phyloP scores from a whole-genome alignment of 2,888 invertebrate species.

The Drosophila yooni region DNA sequence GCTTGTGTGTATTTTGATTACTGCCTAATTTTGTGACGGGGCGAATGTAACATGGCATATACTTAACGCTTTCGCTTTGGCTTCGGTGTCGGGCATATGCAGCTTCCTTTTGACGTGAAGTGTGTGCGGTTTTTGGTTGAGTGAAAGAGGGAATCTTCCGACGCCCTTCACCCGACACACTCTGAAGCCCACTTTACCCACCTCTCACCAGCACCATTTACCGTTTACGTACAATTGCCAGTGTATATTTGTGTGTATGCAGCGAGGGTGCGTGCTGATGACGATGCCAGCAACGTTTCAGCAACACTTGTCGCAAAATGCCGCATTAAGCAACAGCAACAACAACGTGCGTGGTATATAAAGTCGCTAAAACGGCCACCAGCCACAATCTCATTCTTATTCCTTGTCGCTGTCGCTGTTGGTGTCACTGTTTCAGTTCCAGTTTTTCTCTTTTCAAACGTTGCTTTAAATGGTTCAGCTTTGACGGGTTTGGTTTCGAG shows the following conservation, averaged over 20 bases:
- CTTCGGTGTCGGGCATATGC: conserved; percentile 48
- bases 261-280: conserved; percentile 63
- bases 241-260: conserved; percentile 20
- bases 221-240: conserved; percentile 74
- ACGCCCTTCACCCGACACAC: conserved; percentile 3
- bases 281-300: conserved; percentile 70
- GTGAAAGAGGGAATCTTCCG: conserved; percentile 67
- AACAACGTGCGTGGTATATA: conserved; percentile 73
- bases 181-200: conserved; percentile 8
- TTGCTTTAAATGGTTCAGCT: conserved; percentile 31
- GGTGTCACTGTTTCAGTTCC: conserved; percentile 17
- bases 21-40: conserved; percentile 77
- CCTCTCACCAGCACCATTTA: conserved; percentile 63
- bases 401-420: conserved; percentile 20
- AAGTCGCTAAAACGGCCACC: conserved; percentile 61
- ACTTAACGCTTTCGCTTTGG: conserved; percentile 62
- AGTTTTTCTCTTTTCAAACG: conserved; percentile 12
- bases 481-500: conserved; percentile 1
- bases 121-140: conserved; percentile 69
- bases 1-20: conserved; percentile 72
- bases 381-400: conserved; percentile 17
- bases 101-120: conserved; percentile 67
- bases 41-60: conserved; percentile 67
- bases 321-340: conserved; percentile 68
- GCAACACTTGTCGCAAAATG: conserved; percentile 78